Percentiles rank a stretch among this genome's conserved stretches.
Evolutionary conservation across 2,888 invertebrate species (phyloP).

Genomic region (Eupithecia centaureata): DNA sequence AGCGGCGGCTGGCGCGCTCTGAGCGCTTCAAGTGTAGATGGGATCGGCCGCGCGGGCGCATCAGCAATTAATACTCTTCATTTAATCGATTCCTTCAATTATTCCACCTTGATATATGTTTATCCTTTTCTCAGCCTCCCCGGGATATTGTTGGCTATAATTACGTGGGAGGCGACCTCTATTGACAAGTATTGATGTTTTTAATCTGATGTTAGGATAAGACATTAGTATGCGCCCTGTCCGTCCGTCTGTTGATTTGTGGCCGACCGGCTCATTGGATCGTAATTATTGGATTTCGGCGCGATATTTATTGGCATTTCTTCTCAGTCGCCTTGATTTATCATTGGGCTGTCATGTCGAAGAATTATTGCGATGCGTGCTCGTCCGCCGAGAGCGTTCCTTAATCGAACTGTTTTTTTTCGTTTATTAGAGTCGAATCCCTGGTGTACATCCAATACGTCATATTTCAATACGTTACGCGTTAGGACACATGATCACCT

Average conservation of each 20-base stretch:
- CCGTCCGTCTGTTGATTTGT: constrained; percentile 77
- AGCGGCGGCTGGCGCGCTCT: constrained; percentile 41
- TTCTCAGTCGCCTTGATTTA: constrained; percentile 78
- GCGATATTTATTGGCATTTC: constrained; percentile 81
- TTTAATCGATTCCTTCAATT: constrained; percentile 84
- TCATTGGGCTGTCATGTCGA: constrained; percentile 71
- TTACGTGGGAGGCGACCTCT: constrained; percentile 83
- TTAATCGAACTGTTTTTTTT: constrained; percentile 62
- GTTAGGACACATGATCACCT: constrained; percentile 80
- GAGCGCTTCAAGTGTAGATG: constrained; percentile 61
- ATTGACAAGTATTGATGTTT: constrained; percentile 84
- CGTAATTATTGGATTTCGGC: constrained; percentile 83
- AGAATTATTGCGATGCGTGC: constrained; percentile 70
- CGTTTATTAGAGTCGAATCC: constrained; percentile 73
- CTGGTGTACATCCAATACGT: constrained; percentile 75
- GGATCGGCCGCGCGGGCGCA: constrained; percentile 68
- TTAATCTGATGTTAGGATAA: constrained; percentile 84
- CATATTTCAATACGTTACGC: constrained; percentile 79
- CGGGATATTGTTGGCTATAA: constrained; percentile 82
- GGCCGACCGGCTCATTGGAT: constrained; percentile 77
- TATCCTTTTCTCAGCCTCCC: constrained; percentile 77
- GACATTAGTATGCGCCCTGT: constrained; percentile 79
- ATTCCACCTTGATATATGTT: constrained; percentile 82
- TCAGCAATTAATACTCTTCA: constrained; percentile 83
- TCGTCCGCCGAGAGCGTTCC: constrained; percentile 53